These are phyloP conservation scores for Leptobrachium leishanense DNA, from an alignment of 2,113 vertebrate genomes.

Conservation along the genomic window DNA sequence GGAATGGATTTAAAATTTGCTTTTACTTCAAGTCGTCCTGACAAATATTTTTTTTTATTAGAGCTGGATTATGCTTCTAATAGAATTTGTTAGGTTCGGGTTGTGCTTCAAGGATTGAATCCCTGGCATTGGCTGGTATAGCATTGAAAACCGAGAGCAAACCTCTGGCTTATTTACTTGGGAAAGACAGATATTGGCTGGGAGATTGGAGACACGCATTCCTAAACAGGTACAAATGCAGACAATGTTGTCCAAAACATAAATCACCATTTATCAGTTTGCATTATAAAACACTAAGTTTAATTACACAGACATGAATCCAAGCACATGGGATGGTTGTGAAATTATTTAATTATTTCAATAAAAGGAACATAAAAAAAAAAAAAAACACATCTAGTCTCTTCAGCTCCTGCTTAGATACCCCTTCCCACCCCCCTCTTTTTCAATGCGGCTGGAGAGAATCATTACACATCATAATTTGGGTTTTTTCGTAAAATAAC, in stretches of 20 bases:
- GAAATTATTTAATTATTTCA: conserved; percentile 46
- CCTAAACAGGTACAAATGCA: too few species aligned
- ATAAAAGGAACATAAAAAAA: conserved; percentile 32
- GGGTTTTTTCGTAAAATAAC: conserved; percentile 97
- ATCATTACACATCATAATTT: conserved; percentile 82
- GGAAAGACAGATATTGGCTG: neutral
- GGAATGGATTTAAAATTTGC: too few species aligned
- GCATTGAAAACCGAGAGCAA: neutral
- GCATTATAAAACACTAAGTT: neutral
- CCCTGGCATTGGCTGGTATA: too few species aligned
- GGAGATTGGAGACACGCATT: too few species aligned
- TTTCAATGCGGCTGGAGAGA: neutral
- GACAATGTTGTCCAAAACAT: too few species aligned
- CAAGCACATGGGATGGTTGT: neutral
- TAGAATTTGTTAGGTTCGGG: too few species aligned
- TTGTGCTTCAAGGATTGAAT: too few species aligned
- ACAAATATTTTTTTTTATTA: too few species aligned
- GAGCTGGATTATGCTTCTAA: too few species aligned
- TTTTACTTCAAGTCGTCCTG: neutral
- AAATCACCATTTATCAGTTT: too few species aligned
- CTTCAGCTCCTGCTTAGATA: neutral
- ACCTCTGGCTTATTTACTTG: neutral
- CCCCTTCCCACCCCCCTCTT: neutral
- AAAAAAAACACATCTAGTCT: conserved; percentile 28
- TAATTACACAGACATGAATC: neutral